Evolutionary conservation across 1,140 invertebrate species (phyloP).

Genomic region (Ceratina japonica): DNA sequence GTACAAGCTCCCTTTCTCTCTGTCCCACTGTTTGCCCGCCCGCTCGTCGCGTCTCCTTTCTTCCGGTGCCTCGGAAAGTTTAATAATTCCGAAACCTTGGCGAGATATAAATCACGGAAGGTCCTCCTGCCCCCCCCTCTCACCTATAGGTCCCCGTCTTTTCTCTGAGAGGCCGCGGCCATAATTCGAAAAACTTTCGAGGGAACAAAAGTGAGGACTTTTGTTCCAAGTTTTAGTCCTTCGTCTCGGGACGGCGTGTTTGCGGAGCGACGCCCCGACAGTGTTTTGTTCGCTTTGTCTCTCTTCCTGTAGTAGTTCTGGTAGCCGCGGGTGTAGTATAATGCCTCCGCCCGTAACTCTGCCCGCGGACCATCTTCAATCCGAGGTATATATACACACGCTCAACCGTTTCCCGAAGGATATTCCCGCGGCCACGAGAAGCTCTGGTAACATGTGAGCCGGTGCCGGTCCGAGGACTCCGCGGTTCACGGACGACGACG

Average conservation of each 20-base stretch:
- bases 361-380: conserved; percentile 53
- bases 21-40: background rate
- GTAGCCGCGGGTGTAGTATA: conserved; percentile 65
- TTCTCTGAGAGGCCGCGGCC: conserved; percentile 58
- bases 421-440: background rate
- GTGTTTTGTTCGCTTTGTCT: conserved; percentile 78
- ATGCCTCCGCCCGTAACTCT: conserved; percentile 64
- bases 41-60: conserved; percentile 27
- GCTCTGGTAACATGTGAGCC: no score
- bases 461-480: no score
- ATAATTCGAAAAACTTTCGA: conserved; percentile 78
- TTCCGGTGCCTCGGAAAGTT: conserved; percentile 47
- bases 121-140: conserved; percentile 49
- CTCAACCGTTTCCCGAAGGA: conserved; percentile 51
- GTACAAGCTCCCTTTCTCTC: conserved; percentile 59
- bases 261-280: conserved; percentile 76
- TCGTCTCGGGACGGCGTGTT: conserved; percentile 59
- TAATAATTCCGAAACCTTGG: conserved; percentile 70
- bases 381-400: conserved; percentile 50
- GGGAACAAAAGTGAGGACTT: conserved; percentile 77
- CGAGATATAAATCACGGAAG: conserved; percentile 70
- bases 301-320: conserved; percentile 73
- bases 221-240: conserved; percentile 77
- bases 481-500: no score
- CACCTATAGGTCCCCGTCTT: conserved; percentile 21